A percentile compares a stretch with the other conserved stretches of the same genome.
Evolutionary conservation across 2,113 vertebrate species (phyloP).

Genomic region (Cisticola juncidis): DNA sequence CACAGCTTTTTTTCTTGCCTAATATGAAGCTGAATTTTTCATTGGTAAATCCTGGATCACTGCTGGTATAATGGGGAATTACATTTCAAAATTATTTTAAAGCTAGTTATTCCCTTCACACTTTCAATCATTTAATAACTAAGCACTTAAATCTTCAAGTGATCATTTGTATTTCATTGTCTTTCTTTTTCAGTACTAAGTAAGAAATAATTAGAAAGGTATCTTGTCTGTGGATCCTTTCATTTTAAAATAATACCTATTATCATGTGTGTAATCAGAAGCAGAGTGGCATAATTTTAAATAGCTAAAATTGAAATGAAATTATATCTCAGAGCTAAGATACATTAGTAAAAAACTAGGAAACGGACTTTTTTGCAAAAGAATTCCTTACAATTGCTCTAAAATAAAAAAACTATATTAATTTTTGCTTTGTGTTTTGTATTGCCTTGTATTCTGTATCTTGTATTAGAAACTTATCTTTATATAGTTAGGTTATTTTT

Average conservation of each 20-base stretch:
- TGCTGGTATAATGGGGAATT: conserved; percentile 1
- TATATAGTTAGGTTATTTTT: not conserved
- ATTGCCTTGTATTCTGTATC: not conserved
- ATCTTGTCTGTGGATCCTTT: not conserved
- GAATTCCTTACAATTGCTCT: not conserved
- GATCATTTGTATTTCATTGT: not conserved
- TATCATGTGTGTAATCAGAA: not conserved
- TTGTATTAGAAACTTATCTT: not conserved
- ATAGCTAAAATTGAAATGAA: not conserved
- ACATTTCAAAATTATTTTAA: conserved; percentile 40
- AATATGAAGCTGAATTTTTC: not conserved
- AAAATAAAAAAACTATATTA: not conserved
- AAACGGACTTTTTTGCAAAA: not conserved
- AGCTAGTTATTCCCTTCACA: conserved; percentile 35
- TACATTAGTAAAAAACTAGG: not conserved
- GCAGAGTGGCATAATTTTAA: not conserved
- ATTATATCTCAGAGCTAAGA: not conserved
- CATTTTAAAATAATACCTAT: not conserved
- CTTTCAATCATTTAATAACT: conserved; percentile 31
- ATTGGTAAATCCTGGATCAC: not conserved
- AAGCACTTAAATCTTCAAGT: not conserved
- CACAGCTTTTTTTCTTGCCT: not conserved
- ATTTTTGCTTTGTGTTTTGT: not conserved
- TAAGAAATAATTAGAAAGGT: not conserved
- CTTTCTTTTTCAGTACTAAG: not conserved